phyloP scores from a whole-genome alignment of 2,888 invertebrate genomes.

The Nudaria mundana region DNA sequence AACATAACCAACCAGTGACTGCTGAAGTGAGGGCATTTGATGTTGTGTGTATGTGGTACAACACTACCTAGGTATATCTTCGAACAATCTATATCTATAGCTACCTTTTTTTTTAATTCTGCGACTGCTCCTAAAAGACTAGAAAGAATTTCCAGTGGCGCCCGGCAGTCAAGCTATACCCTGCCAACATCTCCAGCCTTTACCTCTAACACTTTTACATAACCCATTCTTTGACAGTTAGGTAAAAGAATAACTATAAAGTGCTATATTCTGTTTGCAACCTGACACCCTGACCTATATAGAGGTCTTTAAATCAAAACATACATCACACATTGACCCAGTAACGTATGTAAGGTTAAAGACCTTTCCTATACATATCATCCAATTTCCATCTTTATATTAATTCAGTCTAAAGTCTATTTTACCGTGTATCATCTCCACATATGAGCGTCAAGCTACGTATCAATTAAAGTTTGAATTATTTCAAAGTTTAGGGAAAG shows the following conservation, averaged over 20 bases:
- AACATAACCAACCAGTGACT: too few relatives aligned
- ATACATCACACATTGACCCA: slow-evolving; percentile 58
- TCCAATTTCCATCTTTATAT: slow-evolving; percentile 34
- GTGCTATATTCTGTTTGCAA: slow-evolving; percentile 1
- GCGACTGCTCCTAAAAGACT: too few relatives aligned
- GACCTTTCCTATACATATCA: slow-evolving; percentile 37
- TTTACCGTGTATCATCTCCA: slow-evolving; percentile 16
- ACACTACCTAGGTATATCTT: too few relatives aligned
- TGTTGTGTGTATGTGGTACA: too few relatives aligned
- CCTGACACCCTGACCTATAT: slow-evolving; percentile 45
- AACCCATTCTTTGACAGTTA: background rate
- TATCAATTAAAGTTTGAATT: slow-evolving; percentile 45
- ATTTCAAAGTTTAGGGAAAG: slow-evolving; percentile 33
- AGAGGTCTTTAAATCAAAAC: slow-evolving; percentile 51
- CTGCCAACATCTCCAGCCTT: too few relatives aligned
- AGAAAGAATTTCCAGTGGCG: too few relatives aligned
- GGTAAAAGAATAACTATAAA: too few relatives aligned
- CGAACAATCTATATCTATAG: too few relatives aligned
- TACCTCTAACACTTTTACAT: too few relatives aligned
- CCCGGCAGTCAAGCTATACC: too few relatives aligned
- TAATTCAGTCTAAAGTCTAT: slow-evolving; percentile 18
- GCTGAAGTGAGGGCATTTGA: too few relatives aligned
- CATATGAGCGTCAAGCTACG: slow-evolving; percentile 24
- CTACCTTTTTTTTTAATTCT: too few relatives aligned
- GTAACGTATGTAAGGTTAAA: slow-evolving; percentile 63